Evolutionary conservation across 2,797 vertebrate genomes (phyloP).

Genomic region (Ciconia nigra): DNA sequence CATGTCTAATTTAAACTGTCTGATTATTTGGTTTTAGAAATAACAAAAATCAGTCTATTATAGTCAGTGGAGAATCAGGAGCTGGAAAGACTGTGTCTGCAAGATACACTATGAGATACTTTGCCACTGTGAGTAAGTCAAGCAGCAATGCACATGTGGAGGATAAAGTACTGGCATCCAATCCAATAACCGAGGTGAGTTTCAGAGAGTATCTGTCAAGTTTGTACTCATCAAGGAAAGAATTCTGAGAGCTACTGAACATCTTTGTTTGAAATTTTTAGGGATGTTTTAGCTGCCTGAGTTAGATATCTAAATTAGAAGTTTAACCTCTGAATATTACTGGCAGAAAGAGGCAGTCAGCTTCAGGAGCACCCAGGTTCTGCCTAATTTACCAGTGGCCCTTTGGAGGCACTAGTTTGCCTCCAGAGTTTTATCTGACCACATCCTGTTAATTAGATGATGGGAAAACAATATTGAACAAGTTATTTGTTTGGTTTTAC

Average conservation of each 20-base stretch:
- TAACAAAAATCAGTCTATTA: constrained; percentile 94
- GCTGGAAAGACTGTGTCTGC: constrained; percentile 98
- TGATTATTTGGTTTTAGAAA: constrained; percentile 78
- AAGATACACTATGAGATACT: constrained; percentile 95
- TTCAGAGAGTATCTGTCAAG: neutral
- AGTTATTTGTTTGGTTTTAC: neutral
- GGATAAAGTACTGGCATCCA: constrained; percentile 95
- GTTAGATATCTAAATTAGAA: neutral
- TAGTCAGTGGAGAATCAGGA: constrained; percentile 97
- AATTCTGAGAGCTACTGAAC: neutral
- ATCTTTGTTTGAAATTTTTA: neutral
- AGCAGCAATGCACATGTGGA: constrained; percentile 87
- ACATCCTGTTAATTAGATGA: neutral
- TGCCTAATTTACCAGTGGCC: neutral
- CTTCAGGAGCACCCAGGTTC: neutral
- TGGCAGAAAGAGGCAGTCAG: neutral
- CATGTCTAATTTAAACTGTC: neutral
- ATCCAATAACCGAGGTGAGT: constrained; percentile 93
- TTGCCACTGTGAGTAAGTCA: constrained; percentile 94
- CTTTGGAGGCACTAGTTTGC: neutral
- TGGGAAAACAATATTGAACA: neutral
- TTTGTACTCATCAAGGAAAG: neutral
- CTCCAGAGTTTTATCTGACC: neutral
- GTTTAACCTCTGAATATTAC: neutral
- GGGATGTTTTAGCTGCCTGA: neutral